A percentile compares a stretch with the other conserved stretches of the same genome.
Evolutionary conservation across 2,888 invertebrate genomes (phyloP).

Genomic region (Eutolmus rufibarbis): DNA sequence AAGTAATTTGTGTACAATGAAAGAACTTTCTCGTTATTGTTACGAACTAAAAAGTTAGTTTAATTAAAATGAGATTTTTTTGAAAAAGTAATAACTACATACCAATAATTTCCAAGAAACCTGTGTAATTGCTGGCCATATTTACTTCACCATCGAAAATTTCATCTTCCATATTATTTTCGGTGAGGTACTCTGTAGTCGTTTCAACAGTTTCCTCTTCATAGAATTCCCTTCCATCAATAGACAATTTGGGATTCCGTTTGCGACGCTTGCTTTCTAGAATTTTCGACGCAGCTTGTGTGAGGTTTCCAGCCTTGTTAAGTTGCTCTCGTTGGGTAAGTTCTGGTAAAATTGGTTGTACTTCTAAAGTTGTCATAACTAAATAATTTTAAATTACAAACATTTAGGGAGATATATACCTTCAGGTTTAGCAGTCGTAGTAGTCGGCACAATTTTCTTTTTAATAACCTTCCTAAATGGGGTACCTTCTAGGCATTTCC

Average conservation of each 20-base stretch:
- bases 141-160: conserved; percentile 79
- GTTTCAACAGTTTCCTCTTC: conserved; percentile 42
- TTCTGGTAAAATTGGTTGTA: conserved; percentile 46
- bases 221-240: conserved; percentile 40
- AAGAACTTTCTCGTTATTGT: conserved; percentile 62
- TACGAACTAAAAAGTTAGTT: conserved; percentile 50
- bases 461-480: conserved; percentile 49
- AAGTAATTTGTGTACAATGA: conserved; percentile 80
- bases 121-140: conserved; percentile 80
- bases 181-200: background rate
- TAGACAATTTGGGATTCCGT: conserved; percentile 54
- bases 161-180: conserved; percentile 56
- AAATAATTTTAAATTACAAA: background rate
- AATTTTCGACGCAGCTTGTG: conserved; percentile 57
- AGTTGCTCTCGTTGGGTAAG: conserved; percentile 54
- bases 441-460: conserved; percentile 45
- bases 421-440: conserved; percentile 47
- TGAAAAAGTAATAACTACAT: conserved; percentile 54
- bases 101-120: conserved; percentile 85
- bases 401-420: conserved; percentile 41
- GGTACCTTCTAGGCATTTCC: conserved; percentile 55
- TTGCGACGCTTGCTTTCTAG: conserved; percentile 53
- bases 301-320: conserved; percentile 55
- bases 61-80: conserved; percentile 31
- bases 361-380: background rate